These are phyloP conservation scores for Xenopus petersii DNA, from an alignment of 2,797 vertebrate species.

Conservation along the genomic window DNA sequence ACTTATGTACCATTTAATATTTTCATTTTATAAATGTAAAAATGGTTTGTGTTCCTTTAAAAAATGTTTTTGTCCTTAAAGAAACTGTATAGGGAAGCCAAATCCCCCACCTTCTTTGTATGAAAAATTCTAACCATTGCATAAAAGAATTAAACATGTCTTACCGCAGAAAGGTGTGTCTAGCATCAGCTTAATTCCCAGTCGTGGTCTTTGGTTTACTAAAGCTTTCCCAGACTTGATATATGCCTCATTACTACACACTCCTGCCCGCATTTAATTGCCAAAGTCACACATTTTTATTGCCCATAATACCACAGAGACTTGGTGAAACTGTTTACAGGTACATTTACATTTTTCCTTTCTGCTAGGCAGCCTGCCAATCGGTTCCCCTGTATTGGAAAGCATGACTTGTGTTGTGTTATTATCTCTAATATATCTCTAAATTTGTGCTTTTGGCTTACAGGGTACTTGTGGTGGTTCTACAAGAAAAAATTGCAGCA, in stretches of 20 bases:
- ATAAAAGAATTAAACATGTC: too few relatives aligned
- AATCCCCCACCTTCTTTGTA: too few relatives aligned
- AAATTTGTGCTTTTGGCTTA: conserved; percentile 45
- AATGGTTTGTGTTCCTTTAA: too few relatives aligned
- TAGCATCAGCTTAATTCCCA: background rate
- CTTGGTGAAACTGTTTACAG: background rate
- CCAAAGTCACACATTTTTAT: conserved; percentile 17
- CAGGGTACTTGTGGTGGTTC: conserved; percentile 91
- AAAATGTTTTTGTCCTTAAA: too few relatives aligned
- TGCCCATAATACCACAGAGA: conserved; percentile 10
- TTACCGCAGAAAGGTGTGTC: too few relatives aligned
- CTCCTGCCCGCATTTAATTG: conserved; percentile 4
- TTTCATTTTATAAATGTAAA: too few relatives aligned
- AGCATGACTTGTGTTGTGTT: background rate
- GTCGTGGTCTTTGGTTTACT: conserved; percentile 9
- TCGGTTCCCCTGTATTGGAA: background rate
- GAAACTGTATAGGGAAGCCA: too few relatives aligned
- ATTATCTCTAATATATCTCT: background rate
- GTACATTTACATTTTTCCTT: background rate
- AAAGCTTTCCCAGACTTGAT: conserved; percentile 1
- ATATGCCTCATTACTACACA: conserved; percentile 6
- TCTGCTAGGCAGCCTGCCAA: conserved; percentile 1
- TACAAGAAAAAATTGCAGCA: conserved; percentile 98
- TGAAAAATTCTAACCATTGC: too few relatives aligned
- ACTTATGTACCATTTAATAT: too few relatives aligned